Evolutionary conservation across 37 sponge, comb jelly and placozoan genomes (phyloP).

Genomic region (Halisarca cf. caerulea): DNA sequence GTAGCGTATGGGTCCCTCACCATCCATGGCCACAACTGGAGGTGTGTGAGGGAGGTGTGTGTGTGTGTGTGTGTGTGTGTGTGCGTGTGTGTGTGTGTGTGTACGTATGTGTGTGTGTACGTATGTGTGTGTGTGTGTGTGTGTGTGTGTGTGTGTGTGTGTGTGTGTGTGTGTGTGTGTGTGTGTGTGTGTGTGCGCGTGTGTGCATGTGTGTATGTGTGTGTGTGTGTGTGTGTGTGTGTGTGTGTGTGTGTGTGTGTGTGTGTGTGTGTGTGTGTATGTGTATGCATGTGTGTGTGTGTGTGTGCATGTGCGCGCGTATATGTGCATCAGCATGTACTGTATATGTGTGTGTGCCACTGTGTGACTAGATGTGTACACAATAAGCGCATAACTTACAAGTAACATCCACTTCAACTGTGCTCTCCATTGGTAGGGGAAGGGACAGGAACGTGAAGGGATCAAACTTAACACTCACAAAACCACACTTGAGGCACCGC

Average conservation of each 20-base stretch:
- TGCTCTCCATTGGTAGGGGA: constrained; percentile 93
- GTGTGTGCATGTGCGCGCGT: constrained; percentile 4
- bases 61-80: too few relatives aligned
- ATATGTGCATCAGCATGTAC: background rate
- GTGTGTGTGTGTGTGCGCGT: constrained; percentile 7
- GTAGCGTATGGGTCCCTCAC: constrained; percentile 75
- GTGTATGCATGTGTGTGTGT: constrained; percentile 14
- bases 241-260: constrained; percentile 8
- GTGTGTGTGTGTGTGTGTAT: constrained; percentile 21
- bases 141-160: constrained; percentile 24
- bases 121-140: constrained; percentile 20
- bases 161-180: constrained; percentile 24
- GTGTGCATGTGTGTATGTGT: background rate
- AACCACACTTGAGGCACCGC: constrained; percentile 72
- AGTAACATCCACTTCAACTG: constrained; percentile 71
- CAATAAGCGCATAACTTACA: constrained; percentile 61
- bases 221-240: constrained; percentile 1
- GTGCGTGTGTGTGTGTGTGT: constrained; percentile 1
- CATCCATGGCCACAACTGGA: constrained; percentile 82
- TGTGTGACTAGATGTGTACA: too few relatives aligned
- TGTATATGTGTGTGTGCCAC: background rate
- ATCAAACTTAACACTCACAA: constrained; percentile 90
- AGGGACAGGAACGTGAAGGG: constrained; percentile 99
- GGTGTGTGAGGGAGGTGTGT: too few relatives aligned
- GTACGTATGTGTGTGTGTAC: constrained; percentile 5